phyloP scores from a whole-genome alignment of 2,888 invertebrate species.

The Drosophila subquinaria region DNA sequence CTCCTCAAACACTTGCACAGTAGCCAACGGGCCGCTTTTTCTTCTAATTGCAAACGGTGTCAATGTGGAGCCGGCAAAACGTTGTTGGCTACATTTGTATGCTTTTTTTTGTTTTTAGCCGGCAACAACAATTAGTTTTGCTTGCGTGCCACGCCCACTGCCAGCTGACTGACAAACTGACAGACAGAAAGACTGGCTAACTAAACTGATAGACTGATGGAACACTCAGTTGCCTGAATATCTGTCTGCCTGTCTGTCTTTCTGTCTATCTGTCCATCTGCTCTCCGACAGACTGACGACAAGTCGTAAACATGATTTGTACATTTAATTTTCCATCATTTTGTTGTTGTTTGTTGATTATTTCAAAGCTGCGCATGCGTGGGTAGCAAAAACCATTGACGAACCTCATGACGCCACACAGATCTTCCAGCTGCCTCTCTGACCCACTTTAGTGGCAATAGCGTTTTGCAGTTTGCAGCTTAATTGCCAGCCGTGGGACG shows the following conservation, averaged over 20 bases:
- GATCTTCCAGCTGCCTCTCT: constrained; percentile 37
- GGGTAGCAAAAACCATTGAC: constrained; percentile 54
- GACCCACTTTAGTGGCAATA: constrained; percentile 53
- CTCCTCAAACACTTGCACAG: constrained; percentile 46
- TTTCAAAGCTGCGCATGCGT: constrained; percentile 55
- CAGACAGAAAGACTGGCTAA: constrained; percentile 35
- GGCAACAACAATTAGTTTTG: constrained; percentile 68
- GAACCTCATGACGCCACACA: constrained; percentile 46
- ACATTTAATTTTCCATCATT: constrained; percentile 78
- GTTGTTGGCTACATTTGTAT: constrained; percentile 31
- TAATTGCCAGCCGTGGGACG: constrained; percentile 72
- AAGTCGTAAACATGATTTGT: constrained; percentile 79
- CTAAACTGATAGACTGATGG: constrained; percentile 46
- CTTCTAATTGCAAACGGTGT: constrained; percentile 79
- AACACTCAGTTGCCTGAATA: constrained; percentile 24
- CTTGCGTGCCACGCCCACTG: constrained; percentile 69
- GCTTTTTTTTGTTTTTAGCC: constrained; percentile 18
- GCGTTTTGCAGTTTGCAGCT: constrained; percentile 55
- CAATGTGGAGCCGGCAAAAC: constrained; percentile 57
- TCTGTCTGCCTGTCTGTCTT: constrained; percentile 13
- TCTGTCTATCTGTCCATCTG: constrained; percentile 17
- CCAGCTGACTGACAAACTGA: constrained; percentile 30
- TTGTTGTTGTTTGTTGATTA: constrained; percentile 49
- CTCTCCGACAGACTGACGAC: constrained; percentile 53
- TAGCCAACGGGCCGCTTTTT: constrained; percentile 73